Evolutionary conservation across 2,113 vertebrate genomes (phyloP), one percentile per base, ranked within the genome.

Genomic region (Heterocephalus glaber): DNA sequence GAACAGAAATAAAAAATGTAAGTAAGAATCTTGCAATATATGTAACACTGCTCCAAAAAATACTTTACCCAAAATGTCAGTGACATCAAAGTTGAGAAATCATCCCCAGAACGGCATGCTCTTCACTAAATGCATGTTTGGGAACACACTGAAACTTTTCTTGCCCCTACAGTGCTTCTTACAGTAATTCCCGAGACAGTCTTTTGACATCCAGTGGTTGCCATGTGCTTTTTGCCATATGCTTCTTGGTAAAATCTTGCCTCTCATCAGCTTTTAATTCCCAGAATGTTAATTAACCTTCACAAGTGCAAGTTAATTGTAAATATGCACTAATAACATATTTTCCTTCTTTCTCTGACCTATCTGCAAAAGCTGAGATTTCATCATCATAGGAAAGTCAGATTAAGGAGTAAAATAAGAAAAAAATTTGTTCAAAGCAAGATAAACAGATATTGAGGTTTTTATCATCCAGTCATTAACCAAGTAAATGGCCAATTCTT

Each of bases 271-370:
- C 12, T 93, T 96, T 89, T 91, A 96, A 96, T 96, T 96, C 97
- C 97, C 97, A 81, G 41, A 83, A 89, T 94, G 90, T 91, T 97
- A 96, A 97, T 97, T 98, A 97, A 97, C 93, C 94, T 96, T 97
- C 79, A 95, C 0, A 4, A 87, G 60, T 49, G 33, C 52, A 94
- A 92, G 74, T 93, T 86, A 91, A 92, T 89, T n/a, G 0, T 33
- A 97, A 89, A 92, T 79, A 91, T 26, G 24, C 44, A 72, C 89
- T 93, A 95, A 68, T 14, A 74, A 10, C 24, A 49, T 84, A 81
- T 76, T 79, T 86, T 35, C 44, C n/a, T 94, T 19, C 30, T 49
- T 83, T 63, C 17, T 56, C 66, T 82, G 33, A 65, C 49, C 61
- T 60, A 19, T 83, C 49, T 79, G 7, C 2, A 41, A 22, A 89